Evolutionary conservation across 2,888 invertebrate species (phyloP).

Genomic region (Drosophila kambysellisi): DNA sequence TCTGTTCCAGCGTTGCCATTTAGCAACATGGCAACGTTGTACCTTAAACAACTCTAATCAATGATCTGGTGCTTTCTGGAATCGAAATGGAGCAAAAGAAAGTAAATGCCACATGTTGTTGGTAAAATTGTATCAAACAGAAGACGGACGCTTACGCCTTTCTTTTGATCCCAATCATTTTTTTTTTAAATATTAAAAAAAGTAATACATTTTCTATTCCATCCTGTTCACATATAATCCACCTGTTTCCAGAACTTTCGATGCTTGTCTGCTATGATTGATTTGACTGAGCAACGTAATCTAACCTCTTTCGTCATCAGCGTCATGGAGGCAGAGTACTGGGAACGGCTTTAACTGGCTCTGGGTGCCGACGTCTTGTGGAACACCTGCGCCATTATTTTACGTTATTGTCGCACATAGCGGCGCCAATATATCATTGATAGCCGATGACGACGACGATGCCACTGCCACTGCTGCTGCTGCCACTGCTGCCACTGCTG

Average conservation of each 20-base stretch:
- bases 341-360: background rate
- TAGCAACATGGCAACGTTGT: background rate
- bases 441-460: constrained; percentile 53
- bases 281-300: constrained; percentile 72
- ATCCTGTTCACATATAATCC: background rate
- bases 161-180: too few relatives aligned
- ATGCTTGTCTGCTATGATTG: constrained; percentile 63
- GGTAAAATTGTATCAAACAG: background rate
- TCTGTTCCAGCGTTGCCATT: background rate
- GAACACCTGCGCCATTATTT: constrained; percentile 84
- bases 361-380: constrained; percentile 39
- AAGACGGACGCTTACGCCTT: background rate
- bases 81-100: too few relatives aligned
- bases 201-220: background rate
- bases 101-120: background rate
- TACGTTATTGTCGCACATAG: constrained; percentile 80
- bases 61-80: background rate
- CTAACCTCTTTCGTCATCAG: constrained; percentile 70
- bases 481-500: background rate
- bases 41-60: background rate
- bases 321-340: constrained; percentile 17
- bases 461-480: constrained; percentile 10
- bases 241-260: constrained; percentile 3
- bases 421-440: constrained; percentile 71
- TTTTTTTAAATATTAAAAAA: background rate